A percentile compares a stretch with the other conserved stretches of the same genome.
Evolutionary conservation across 2,888 invertebrate genomes (phyloP).

Genomic region (Maniola hyperantus): DNA sequence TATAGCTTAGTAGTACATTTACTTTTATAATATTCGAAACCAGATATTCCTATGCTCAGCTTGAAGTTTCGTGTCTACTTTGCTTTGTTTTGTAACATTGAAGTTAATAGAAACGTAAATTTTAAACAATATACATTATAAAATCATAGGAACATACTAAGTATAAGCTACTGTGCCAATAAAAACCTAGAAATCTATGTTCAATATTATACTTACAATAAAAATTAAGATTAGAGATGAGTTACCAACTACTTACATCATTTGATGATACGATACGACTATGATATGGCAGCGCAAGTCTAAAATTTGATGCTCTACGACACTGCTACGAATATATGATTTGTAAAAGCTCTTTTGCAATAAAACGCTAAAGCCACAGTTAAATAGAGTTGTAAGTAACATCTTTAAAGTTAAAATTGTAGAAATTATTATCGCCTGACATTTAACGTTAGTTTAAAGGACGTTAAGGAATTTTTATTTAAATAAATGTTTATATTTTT

Average conservation of each 20-base stretch:
- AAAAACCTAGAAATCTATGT: too few species aligned
- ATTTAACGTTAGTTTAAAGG: too few species aligned
- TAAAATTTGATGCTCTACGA: background rate
- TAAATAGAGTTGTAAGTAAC: too few species aligned
- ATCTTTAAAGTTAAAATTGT: too few species aligned
- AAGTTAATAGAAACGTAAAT: background rate
- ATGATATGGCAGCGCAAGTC: background rate
- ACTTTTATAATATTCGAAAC: constrained; percentile 54
- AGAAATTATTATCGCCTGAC: too few species aligned
- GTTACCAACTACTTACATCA: background rate
- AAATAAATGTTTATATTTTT: background rate
- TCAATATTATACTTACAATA: background rate
- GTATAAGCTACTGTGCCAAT: too few species aligned
- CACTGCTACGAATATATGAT: background rate
- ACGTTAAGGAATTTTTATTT: too few species aligned
- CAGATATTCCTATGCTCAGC: constrained; percentile 36
- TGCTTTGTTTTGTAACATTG: background rate
- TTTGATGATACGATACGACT: background rate
- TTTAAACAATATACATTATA: too few species aligned
- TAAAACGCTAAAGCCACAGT: background rate
- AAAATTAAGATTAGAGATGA: background rate
- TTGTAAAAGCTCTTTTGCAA: background rate
- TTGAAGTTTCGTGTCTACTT: constrained; percentile 34
- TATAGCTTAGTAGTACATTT: constrained; percentile 49
- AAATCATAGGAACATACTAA: too few species aligned